phyloP scores from a whole-genome alignment of 2,113 vertebrate genomes.

The Pycnonotus jocosus region DNA sequence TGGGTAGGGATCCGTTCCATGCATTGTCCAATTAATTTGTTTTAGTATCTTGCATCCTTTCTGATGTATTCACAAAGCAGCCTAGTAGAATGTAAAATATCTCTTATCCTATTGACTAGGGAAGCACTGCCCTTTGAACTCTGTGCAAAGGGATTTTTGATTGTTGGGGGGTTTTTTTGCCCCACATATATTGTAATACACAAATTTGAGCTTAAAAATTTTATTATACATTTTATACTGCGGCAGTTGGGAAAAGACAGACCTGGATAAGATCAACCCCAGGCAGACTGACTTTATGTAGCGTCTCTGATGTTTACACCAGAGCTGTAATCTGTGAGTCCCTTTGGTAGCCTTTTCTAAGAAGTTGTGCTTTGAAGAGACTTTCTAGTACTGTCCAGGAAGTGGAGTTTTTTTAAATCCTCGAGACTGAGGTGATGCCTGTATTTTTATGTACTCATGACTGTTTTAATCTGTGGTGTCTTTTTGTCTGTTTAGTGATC shows the following conservation, averaged over 20 bases:
- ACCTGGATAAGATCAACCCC: neutral
- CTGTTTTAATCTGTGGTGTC: neutral
- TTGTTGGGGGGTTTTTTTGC: fast-evolving
- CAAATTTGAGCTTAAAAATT: neutral
- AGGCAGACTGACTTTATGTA: neutral
- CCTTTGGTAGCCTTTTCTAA: neutral
- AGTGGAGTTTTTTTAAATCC: neutral
- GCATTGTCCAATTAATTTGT: neutral
- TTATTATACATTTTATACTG: fast-evolving
- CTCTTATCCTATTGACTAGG: neutral
- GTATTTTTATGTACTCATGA: neutral
- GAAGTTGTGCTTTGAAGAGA: neutral
- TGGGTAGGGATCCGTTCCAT: conserved; percentile 19
- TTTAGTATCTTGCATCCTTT: neutral
- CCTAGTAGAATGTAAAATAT: neutral
- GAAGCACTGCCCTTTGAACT: neutral
- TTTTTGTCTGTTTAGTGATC: neutral
- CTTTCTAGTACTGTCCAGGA: neutral
- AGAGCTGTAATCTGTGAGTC: neutral
- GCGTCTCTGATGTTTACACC: neutral
- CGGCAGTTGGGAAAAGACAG: neutral
- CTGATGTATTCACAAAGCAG: neutral
- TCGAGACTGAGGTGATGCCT: neutral
- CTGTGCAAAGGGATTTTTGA: neutral
- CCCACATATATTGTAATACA: neutral